Base-by-base conservation (phyloP, 2,797 vertebrate species). In the Eupleurogrammus muticus region DNA sequence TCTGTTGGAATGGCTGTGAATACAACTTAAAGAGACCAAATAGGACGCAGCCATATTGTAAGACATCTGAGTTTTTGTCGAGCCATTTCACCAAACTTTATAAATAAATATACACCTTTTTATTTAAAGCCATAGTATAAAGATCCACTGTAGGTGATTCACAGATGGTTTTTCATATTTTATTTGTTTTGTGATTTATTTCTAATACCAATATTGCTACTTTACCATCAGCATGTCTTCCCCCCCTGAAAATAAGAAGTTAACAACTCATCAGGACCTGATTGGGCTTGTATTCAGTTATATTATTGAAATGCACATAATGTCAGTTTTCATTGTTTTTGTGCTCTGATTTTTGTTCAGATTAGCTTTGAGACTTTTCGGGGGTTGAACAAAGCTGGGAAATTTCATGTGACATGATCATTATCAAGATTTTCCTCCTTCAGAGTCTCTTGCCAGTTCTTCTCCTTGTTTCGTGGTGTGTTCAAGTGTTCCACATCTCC, bases 1-100 rank as follows among this genome's bases (percentile, higher is more conserved):
- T 57, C 21, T 56, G 23, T 12, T 38, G 54, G 47, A 19, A n/a
- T 50, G 3, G 40, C 34, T 74, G 50, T 73, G 56, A 79, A 66
- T 74, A 40, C 16, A 64, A 28, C n/a, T 38, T 46, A 6, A 73
- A 63, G 56, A 86, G 74, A 84, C 83, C 78, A 82, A 83, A 84
- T 77, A 75, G 28, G 19, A 75, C 20, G 24, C 0, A 80, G 81
- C 78, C 44, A 81, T 87, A 73, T 61, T 73, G 55, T 76, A 58
- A 75, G 71, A 57, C n/a, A 0, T 61, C 0, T 1, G 8, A 54
- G 5, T 75, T 75, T 59, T 49, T 60, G 49, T 10, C 13, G 38
- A 40, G 12, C 1, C 38, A 40, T 40, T 40, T 17, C 47, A 67
- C 50, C 23, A 5, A 17, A 51, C 24, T 66, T 78, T 53, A 63